These are phyloP conservation scores for Silurus lanzhouensis DNA, from an alignment of 2,797 vertebrate genomes.

Conservation along the genomic window DNA sequence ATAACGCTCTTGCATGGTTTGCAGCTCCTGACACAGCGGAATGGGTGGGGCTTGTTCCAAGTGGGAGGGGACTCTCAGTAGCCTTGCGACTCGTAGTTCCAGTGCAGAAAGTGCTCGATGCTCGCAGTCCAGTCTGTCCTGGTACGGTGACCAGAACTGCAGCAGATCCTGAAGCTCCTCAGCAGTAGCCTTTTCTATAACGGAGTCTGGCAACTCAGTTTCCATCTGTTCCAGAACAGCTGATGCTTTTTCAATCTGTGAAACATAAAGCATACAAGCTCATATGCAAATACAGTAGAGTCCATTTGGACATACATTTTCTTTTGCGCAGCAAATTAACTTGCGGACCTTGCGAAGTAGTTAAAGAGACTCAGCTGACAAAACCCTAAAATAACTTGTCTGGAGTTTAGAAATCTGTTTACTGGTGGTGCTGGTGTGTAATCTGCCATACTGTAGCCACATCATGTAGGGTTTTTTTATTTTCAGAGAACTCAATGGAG, in stretches of 20 bases:
- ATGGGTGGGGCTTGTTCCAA: slow-evolving; percentile 65
- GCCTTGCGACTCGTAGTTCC: slow-evolving; percentile 74
- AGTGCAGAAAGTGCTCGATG: slow-evolving; percentile 80
- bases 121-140: slow-evolving; percentile 82
- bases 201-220: slow-evolving; percentile 78
- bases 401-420: neutral
- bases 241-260: slow-evolving; percentile 84
- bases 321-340: neutral
- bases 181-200: slow-evolving; percentile 65
- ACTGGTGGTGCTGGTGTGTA: neutral
- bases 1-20: slow-evolving; percentile 79
- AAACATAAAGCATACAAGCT: neutral
- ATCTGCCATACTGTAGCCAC: neutral
- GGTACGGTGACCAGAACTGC: slow-evolving; percentile 74
- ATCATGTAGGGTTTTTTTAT: neutral
- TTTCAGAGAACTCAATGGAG: neutral
- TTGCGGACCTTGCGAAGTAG: neutral
- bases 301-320: too few species aligned
- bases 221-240: slow-evolving; percentile 82
- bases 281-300: neutral
- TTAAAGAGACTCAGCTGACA: neutral
- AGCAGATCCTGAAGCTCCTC: slow-evolving; percentile 81
- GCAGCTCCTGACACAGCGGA: slow-evolving; percentile 78
- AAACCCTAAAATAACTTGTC: neutral
- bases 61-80: slow-evolving; percentile 74